Base-by-base conservation (phyloP, 2,797 vertebrate genomes). In the Bryconaethiops microstoma region DNA sequence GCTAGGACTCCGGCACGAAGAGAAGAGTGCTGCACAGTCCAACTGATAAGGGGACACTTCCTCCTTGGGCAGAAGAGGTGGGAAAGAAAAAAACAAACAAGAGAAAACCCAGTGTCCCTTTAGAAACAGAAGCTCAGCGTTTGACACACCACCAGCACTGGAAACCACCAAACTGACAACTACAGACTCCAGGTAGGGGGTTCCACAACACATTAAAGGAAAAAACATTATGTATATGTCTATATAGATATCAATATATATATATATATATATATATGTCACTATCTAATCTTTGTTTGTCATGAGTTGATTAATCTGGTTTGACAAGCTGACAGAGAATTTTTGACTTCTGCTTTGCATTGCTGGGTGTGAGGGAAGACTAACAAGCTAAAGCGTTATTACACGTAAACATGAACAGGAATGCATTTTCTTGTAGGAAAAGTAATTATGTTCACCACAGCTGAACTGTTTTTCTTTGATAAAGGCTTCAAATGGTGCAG, bases 161-260 rank as follows among this genome's bases (percentile, higher is more conserved):
- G 52, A 48, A 68, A 42, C 42, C 45, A 76, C 64, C 10, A 42
- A 19, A 13, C 7, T 23, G 23, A 60, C 19, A 35, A 48, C 79
- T 62, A 42, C 52, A 69, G 52, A 35, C 25, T 14, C 42, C 71
- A 81, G 79, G 79, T 81, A 81, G 9, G 78, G 9, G 3, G 19
- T 67, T 73, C 39, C 39, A 65, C 50, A 74, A 21, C 10, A 69
- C n/a, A 80, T 52, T 0, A 14, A 40, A 25, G 7, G 16, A 71
- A 29, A 17, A 40, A 68, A 2, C 40, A 2, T 25, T 21, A 67
- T 13, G 29, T 29, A 29, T 29, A 29, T 29, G 29, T 29, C 29
- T 29, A 29, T 29, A 29, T 29, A 29, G 29, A 1, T 29, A 29
- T 29, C 29, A 29, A 29, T 29, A 29, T 29, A 29, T 29, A 29